Percentiles rank a stretch among this genome's conserved stretches.
phyloP scores from a whole-genome alignment of 2,888 invertebrate genomes.

The Mellilla xanthometata region DNA sequence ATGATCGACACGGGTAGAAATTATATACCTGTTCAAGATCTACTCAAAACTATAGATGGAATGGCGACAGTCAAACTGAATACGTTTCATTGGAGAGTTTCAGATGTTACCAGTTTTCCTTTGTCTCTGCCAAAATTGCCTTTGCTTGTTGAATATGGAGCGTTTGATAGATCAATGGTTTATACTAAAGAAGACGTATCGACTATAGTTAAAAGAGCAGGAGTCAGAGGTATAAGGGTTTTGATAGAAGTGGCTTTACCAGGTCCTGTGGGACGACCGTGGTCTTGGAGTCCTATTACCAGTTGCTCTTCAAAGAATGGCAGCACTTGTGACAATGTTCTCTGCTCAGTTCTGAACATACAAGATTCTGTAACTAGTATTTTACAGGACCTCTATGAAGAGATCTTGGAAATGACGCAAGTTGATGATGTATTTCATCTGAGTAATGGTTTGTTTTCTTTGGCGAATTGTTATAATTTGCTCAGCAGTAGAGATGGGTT shows the following conservation, averaged over 20 bases:
- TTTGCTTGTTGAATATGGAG: slow-evolving; percentile 89
- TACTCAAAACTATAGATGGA: slow-evolving; percentile 89
- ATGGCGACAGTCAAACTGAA: slow-evolving; percentile 95
- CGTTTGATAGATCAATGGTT: slow-evolving; percentile 88
- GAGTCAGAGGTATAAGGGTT: slow-evolving; percentile 90
- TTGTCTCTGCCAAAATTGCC: slow-evolving; percentile 87
- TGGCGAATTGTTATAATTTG: slow-evolving; percentile 85
- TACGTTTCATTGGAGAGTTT: slow-evolving; percentile 95
- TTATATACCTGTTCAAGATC: slow-evolving; percentile 88
- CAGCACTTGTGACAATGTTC: slow-evolving; percentile 85
- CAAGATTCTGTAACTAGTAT: slow-evolving; percentile 86
- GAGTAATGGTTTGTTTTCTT: slow-evolving; percentile 89
- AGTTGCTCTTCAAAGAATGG: slow-evolving; percentile 45
- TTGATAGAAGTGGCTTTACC: slow-evolving; percentile 94
- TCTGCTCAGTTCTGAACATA: slow-evolving; percentile 89
- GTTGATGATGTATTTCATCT: slow-evolving; percentile 90
- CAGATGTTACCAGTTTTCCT: slow-evolving; percentile 95
- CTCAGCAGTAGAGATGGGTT: slow-evolving; percentile 89
- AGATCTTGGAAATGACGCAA: slow-evolving; percentile 86
- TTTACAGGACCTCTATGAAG: slow-evolving; percentile 86
- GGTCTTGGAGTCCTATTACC: slow-evolving; percentile 89
- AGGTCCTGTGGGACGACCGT: slow-evolving; percentile 92
- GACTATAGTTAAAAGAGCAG: slow-evolving; percentile 88
- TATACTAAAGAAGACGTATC: slow-evolving; percentile 87
- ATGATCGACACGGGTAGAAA: slow-evolving; percentile 95